Percentiles rank a stretch among this genome's conserved stretches.
Conservation (phyloP, 2,888 invertebrate genomes). For the Stomorhina lunata region DNA sequence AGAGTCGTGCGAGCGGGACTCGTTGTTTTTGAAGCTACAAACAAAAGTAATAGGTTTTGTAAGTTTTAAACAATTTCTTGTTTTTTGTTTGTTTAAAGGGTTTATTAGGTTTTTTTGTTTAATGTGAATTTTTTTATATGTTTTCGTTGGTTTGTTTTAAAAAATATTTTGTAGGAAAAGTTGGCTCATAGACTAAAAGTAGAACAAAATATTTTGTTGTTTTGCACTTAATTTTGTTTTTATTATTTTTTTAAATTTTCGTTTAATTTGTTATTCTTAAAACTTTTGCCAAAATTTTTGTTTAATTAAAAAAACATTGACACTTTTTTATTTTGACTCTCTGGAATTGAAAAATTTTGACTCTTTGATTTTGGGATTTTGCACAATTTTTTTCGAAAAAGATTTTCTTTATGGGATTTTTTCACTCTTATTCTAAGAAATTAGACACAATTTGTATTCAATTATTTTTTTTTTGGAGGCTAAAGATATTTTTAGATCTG, state of each 20-base stretch:
- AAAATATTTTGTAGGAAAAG: neutral
- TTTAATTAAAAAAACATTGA: slow-evolving; percentile 13
- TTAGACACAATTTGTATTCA: neutral
- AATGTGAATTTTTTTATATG: neutral
- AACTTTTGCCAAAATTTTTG: slow-evolving; percentile 43
- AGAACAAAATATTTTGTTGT: slow-evolving; percentile 15
- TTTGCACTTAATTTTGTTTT: slow-evolving; percentile 33
- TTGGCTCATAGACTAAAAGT: neutral
- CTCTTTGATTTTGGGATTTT: slow-evolving; percentile 19
- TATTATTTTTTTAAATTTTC: slow-evolving; percentile 9
- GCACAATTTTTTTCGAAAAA: slow-evolving; percentile 8
- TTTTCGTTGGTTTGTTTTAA: slow-evolving; percentile 48
- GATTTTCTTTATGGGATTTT: neutral
- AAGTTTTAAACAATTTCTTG: neutral
- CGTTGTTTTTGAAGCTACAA: slow-evolving; percentile 70
- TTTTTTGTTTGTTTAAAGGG: slow-evolving; percentile 13
- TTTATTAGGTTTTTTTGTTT: slow-evolving; percentile 36
- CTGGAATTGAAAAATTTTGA: slow-evolving; percentile 30
- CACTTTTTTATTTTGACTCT: slow-evolving; percentile 37
- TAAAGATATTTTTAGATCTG: slow-evolving; percentile 24
- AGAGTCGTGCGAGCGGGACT: slow-evolving; percentile 72
- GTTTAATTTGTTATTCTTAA: slow-evolving; percentile 19
- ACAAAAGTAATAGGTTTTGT: slow-evolving; percentile 21
- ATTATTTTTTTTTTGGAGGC: neutral
- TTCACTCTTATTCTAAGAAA: neutral